These are phyloP conservation scores for Aurelia coerulea DNA, from an alignment of 30 jellyfish, hydroid and myxozoan species.

Conservation along the genomic window DNA sequence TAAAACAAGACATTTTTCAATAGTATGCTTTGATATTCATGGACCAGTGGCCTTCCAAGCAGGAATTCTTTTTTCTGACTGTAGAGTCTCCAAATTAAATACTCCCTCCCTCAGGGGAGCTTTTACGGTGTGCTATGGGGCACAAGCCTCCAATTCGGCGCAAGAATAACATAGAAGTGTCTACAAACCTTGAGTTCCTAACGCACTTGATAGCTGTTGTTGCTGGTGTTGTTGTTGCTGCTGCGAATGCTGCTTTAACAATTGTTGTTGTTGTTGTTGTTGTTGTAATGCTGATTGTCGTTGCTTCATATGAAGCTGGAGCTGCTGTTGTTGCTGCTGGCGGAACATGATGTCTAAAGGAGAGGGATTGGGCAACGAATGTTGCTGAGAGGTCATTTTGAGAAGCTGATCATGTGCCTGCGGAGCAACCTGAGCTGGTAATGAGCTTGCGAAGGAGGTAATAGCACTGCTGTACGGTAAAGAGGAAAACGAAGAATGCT, in stretches of 20 bases:
- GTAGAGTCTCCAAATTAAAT: background rate
- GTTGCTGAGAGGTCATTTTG: conserved; percentile 23
- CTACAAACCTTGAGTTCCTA: background rate
- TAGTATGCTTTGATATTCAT: no score
- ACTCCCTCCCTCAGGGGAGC: background rate
- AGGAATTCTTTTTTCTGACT: background rate
- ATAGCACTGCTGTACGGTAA: conserved; percentile 37
- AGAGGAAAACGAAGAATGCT: conserved; percentile 43
- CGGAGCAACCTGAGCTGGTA: conserved; percentile 39
- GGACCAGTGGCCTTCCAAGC: no score
- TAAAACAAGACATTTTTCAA: no score
- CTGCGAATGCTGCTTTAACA: conserved; percentile 40
- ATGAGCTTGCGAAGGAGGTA: conserved; percentile 34
- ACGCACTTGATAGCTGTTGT: conserved; percentile 38
- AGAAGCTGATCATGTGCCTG: conserved; percentile 37
- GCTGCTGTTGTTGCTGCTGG: conserved; percentile 49
- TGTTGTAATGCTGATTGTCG: conserved; percentile 27
- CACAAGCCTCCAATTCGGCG: no score
- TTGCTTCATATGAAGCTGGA: conserved; percentile 34
- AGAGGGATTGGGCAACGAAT: conserved; percentile 13
- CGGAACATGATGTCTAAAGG: conserved; percentile 6
- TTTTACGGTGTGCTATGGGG: background rate
- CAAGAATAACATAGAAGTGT: no score
- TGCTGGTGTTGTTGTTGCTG: conserved; percentile 58
- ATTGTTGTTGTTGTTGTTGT: conserved; percentile 56